Percentiles rank a stretch among this genome's conserved stretches.
These are phyloP conservation scores for Ophioninae sp. DNA, from an alignment of 2,888 invertebrate species.

Conservation along the genomic window DNA sequence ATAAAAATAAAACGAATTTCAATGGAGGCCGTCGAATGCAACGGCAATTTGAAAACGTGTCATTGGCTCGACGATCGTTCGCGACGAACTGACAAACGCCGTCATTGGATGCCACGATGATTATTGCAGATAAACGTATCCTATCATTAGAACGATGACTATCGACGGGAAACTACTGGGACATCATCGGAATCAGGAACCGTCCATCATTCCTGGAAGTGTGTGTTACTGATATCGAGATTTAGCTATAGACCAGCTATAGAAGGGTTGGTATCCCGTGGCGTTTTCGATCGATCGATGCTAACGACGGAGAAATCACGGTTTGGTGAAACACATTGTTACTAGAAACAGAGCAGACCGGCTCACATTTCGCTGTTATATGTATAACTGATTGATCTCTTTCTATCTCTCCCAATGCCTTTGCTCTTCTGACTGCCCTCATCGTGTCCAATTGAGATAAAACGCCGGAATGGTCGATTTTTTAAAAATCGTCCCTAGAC, in stretches of 20 bases:
- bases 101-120: conserved; percentile 29
- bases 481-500: too few relatives aligned
- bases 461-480: too few relatives aligned
- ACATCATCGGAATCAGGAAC: conserved; percentile 57
- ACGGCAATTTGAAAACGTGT: background rate
- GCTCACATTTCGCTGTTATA: conserved; percentile 16
- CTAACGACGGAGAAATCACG: conserved; percentile 46
- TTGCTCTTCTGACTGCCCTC: conserved; percentile 19
- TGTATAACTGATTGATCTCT: background rate
- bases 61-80: background rate
- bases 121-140: conserved; percentile 43
- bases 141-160: conserved; percentile 48
- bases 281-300: conserved; percentile 57
- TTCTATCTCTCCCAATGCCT: background rate
- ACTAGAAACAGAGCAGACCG: conserved; percentile 36
- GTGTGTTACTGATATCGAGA: conserved; percentile 49
- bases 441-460: background rate
- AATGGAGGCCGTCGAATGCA: background rate
- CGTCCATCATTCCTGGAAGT: conserved; percentile 45
- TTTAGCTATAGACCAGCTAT: conserved; percentile 14
- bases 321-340: conserved; percentile 24
- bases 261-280: background rate
- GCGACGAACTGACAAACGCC: conserved; percentile 19
- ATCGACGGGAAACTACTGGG: conserved; percentile 46
- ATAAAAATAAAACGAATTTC: background rate